phyloP scores from a whole-genome alignment of 2,797 vertebrate genomes.

The Xenops minutus region DNA sequence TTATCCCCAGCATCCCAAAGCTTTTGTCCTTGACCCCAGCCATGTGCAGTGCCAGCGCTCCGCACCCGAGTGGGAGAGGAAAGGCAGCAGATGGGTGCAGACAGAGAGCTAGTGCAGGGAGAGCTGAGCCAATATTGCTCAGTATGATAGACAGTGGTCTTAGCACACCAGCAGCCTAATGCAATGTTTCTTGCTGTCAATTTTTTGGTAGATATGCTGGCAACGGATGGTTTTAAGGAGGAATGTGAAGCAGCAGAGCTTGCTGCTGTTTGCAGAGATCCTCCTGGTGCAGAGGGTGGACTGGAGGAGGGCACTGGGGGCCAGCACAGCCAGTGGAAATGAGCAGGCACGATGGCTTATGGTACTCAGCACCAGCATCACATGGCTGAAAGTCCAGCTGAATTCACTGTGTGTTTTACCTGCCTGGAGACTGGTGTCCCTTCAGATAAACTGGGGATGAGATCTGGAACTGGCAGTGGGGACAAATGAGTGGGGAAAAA shows the following conservation, averaged over 20 bases:
- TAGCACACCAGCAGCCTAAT: slow-evolving; percentile 65
- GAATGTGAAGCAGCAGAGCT: neutral
- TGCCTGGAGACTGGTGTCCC: neutral
- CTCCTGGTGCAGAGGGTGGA: neutral
- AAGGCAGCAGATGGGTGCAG: slow-evolving; percentile 63
- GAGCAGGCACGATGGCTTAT: neutral
- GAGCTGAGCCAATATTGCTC: slow-evolving; percentile 55
- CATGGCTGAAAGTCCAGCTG: neutral
- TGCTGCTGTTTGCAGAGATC: neutral
- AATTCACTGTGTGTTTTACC: neutral
- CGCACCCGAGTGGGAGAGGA: neutral
- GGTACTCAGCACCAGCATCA: accelerated
- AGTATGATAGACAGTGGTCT: slow-evolving; percentile 64
- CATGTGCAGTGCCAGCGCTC: neutral
- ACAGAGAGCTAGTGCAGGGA: neutral
- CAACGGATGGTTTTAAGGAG: slow-evolving; percentile 48
- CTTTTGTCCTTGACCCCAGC: slow-evolving; percentile 34
- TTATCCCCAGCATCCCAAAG: neutral
- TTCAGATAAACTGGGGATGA: neutral
- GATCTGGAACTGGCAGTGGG: neutral
- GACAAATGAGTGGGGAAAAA: neutral
- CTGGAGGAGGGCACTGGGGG: neutral
- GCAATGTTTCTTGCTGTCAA: slow-evolving; percentile 1
- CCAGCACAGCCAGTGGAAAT: accelerated
- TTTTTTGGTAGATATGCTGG: neutral